Evolutionary conservation across 2,113 vertebrate genomes (phyloP), one percentile per base, ranked within the genome.

Genomic region (Anarrhichthys ocellatus): DNA sequence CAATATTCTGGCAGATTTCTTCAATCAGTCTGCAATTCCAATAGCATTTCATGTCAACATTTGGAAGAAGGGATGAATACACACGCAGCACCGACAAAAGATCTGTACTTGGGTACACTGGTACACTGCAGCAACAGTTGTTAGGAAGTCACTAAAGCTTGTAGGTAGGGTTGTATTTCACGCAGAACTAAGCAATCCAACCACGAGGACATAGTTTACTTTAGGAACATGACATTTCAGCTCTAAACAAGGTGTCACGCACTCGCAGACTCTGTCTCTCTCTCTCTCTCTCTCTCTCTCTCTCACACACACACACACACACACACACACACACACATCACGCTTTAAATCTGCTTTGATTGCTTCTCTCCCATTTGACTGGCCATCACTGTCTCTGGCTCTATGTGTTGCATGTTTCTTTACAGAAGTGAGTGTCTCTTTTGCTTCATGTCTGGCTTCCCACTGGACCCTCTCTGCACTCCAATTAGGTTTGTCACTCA

Each of bases 401-500:
- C 62, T 79, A 66, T 76, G 42, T 78, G 73, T 86, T 88, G 87
- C 88, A 90, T 86, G 88, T 86, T 90, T 88, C 88, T 89, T 86
- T 81, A 84, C 84, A 87, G 85, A 88, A 91, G 84, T 54, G 80
- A 81, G 81, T 78, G 84, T 89, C 82, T 92, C 70, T 90, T 91
- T 91, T 90, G 64, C 83, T 86, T 88, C 82, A 81, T 86, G 89
- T 91, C 77, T 85, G 78, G 50, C 75, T 80, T 92, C 92, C 92
- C 93, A 82, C 86, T 74, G 90, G 92, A 91, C 89, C 80, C 73
- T 86, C 76, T 82, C 87, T 91, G 90, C 90, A 84, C 88, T 92
- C 93, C 92, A 93, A 94, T 94, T 94, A 94, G 90, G 87, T 93
- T 93, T 94, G 93, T 94, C 93, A 93, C 91, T 94, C 93, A 93